phyloP scores from a whole-genome alignment of 23 tunicate genomes.

The Pegea sp. region DNA sequence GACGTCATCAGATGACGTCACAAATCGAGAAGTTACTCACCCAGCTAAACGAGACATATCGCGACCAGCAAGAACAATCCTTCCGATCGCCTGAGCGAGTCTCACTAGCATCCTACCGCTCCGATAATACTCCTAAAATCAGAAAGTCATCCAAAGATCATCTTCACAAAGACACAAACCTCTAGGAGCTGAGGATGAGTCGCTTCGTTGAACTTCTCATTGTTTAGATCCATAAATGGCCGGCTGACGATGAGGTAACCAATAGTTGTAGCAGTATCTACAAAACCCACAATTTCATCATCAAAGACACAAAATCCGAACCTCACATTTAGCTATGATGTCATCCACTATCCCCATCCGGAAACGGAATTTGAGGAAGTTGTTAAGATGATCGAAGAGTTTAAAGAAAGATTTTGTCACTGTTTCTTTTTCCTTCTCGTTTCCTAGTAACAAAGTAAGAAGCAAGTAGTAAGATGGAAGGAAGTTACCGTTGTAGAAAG shows the following conservation, averaged over 20 bases:
- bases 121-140: constrained; percentile 34
- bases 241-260: constrained; percentile 84
- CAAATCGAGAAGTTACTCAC: background rate
- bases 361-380: constrained; percentile 53
- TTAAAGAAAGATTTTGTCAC: constrained; percentile 25
- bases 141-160: background rate
- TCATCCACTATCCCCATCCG: constrained; percentile 89
- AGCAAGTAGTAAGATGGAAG: background rate
- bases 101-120: constrained; percentile 88
- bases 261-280: constrained; percentile 69
- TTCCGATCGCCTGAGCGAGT: constrained; percentile 79
- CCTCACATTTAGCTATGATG: constrained; percentile 58
- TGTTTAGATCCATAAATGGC: constrained; percentile 51
- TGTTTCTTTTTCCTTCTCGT: constrained; percentile 48
- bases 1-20: background rate
- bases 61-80: constrained; percentile 85
- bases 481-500: constrained; percentile 63
- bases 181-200: constrained; percentile 62
- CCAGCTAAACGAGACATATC: constrained; percentile 91
- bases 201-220: constrained; percentile 25
- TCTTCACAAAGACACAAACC: background rate
- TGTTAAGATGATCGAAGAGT: constrained; percentile 39
- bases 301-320: background rate
- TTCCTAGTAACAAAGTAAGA: no score
- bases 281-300: background rate